Percentiles rank a stretch among this genome's conserved stretches.
Conservation (phyloP, 2,888 invertebrate genomes). For the Synergus umbraculus region DNA sequence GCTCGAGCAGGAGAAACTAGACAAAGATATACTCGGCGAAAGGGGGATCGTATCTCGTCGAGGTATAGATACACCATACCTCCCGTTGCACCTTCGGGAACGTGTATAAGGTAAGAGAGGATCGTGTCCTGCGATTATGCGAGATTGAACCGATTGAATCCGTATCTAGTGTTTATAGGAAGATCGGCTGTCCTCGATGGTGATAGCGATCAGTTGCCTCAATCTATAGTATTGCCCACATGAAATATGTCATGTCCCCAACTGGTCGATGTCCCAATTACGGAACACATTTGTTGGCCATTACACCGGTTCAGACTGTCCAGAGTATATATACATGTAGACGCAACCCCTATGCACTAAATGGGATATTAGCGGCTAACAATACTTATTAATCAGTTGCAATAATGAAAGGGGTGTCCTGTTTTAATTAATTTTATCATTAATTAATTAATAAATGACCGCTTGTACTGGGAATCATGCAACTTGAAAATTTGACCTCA, state of each 20-base stretch:
- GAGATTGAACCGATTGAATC: not conserved
- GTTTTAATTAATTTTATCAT: slow-evolving; percentile 13
- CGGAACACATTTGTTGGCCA: not conserved
- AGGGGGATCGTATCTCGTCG: slow-evolving; percentile 28
- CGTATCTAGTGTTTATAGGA: not conserved
- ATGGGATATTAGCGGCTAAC: slow-evolving; percentile 57
- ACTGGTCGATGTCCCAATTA: not conserved
- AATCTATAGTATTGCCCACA: not conserved
- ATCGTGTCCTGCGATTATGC: slow-evolving; percentile 18
- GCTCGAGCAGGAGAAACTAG: slow-evolving; percentile 34
- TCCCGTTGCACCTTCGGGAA: slow-evolving; percentile 35
- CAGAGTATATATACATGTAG: not conserved
- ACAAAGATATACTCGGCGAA: slow-evolving; percentile 27
- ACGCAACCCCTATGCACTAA: slow-evolving; percentile 8
- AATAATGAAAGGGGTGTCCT: slow-evolving; percentile 53
- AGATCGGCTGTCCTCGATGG: slow-evolving; percentile 7
- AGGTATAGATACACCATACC: not conserved
- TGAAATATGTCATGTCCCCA: slow-evolving; percentile 14
- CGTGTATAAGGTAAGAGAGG: not conserved
- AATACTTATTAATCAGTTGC: slow-evolving; percentile 62
- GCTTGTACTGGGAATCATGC: slow-evolving; percentile 5
- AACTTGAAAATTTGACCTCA: not conserved
- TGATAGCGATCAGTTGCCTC: slow-evolving; percentile 17
- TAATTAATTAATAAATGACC: slow-evolving; percentile 55
- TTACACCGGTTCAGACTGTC: not conserved